A percentile compares a stretch with the other conserved stretches of the same genome.
These are phyloP conservation scores for human DNA, from an alignment of 2,113 vertebrate genomes.

Conservation along the genomic window GRCh38 chrX:125776501-125777000, in stretches of 20 bases:
- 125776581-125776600: neutral
- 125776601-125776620: neutral
- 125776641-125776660: neutral
- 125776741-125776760: neutral
- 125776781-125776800: neutral
- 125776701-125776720: neutral
- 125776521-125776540: neutral
- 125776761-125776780: neutral
- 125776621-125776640: neutral
- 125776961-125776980: constrained; percentile 44
- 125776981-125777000: constrained; percentile 7
- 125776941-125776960: constrained; percentile 22
- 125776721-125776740: constrained; percentile 2
- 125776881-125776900: neutral
- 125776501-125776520: neutral
- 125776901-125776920: neutral
- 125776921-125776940: neutral
- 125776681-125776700: neutral
- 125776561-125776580: neutral
- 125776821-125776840: constrained; percentile 11
- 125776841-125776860: constrained; percentile 25
- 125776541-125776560: neutral
- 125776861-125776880: neutral
- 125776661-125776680: neutral
- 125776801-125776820: constrained; percentile 9